Conservation (phyloP, 1,140 invertebrate species). For the Aphis craccivora region DNA sequence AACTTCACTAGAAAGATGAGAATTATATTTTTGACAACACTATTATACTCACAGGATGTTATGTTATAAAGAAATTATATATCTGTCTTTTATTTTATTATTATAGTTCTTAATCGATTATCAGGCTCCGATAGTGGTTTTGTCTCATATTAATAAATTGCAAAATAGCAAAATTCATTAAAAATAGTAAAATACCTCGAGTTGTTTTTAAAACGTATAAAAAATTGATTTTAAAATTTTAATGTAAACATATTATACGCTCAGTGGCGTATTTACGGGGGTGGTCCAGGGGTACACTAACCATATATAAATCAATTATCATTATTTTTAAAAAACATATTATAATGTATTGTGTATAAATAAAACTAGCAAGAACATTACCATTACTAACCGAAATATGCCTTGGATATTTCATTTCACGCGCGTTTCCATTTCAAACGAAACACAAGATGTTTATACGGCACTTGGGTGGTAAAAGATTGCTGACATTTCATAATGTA, state of each 20-base stretch:
- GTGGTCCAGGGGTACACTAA: no score
- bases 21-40: no score
- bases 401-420: slow-evolving; percentile 7
- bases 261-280: no score
- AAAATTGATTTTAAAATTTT: not conserved
- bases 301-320: no score
- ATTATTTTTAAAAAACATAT: not conserved
- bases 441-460: slow-evolving; percentile 6
- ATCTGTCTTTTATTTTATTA: not conserved
- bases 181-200: not conserved
- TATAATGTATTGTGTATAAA: not conserved
- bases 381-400: not conserved
- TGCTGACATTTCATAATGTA: not conserved
- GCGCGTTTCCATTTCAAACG: not conserved
- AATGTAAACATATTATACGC: not conserved
- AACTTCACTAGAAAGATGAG: no score
- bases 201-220: not conserved
- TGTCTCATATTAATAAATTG: not conserved
- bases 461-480: slow-evolving; percentile 17
- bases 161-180: not conserved
- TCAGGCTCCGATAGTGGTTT: not conserved
- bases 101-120: not conserved
- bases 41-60: no score
- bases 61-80: not conserved
- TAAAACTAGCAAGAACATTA: not conserved